Base-by-base conservation (phyloP, 2,888 invertebrate species). In the Drosophila conformis region DNA sequence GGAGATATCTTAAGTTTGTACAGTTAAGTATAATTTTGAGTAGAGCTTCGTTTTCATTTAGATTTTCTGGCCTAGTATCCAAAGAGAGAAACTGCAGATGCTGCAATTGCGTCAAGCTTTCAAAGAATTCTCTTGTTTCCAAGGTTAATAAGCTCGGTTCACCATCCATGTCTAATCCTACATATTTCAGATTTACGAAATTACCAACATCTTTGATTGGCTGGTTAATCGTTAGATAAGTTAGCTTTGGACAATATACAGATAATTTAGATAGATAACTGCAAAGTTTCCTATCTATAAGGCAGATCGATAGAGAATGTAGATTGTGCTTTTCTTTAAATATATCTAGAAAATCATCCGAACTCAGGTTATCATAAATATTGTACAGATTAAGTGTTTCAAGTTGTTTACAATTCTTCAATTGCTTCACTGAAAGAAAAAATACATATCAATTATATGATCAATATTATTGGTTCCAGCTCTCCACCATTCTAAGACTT, bases 161-260 rank as follows among this genome's bases (percentile, higher is more conserved):
- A 15, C 35, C 38, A 25, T 42, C 49, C 54, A 36, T 21, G 18
- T 71, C 74, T 21, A 66, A 48, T 57, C 29, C 36, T 6, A 73
- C 11, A 36, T 73, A 73, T 48, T 73, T 73, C 1, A 73, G 25
- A 35, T 73, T 73, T 4, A 3, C 11, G 2, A 73, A 61, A 33
- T 61, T 48, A 11, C 57, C 53, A 27, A 38, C n/a, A 11, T 33
- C 42, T n/a, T 48, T 29, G 7, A 42, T 21, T 13, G 11, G 49
- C 35, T 29, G 18, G 27, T 52, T 73, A 13, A 60, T 4, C 7
- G 74, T 66, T 27, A 73, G 27, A 61, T 42, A 57, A n/a, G 53
- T 61, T 21, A 73, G 57, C 13, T 73, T n/a, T 15, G 73, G 74
- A 7, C 74, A 67, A 42, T 36, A 66, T 6, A 0, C 11, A 58